Conservation (phyloP, 2,797 vertebrate genomes). For the Protosalanx chinensis region DNA sequence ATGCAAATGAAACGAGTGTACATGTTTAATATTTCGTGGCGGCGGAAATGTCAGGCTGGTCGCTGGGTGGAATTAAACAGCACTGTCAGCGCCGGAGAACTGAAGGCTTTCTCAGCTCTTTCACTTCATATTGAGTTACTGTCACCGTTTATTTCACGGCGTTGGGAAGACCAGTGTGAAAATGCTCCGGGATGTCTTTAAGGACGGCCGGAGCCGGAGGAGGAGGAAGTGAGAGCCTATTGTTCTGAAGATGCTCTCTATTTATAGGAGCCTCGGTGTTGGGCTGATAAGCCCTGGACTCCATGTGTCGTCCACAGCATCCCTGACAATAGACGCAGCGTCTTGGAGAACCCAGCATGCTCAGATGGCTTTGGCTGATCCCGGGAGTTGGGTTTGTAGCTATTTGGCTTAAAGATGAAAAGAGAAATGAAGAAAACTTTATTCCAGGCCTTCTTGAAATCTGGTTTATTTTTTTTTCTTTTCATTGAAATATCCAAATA, state of each 20-base stretch:
- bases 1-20: conserved; percentile 81
- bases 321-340: conserved; percentile 29
- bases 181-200: conserved; percentile 73
- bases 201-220: conserved; percentile 67
- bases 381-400: neutral
- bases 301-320: conserved; percentile 60
- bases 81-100: conserved; percentile 79
- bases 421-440: conserved; percentile 30
- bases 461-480: neutral
- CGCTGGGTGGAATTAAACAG: conserved; percentile 78
- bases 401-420: conserved; percentile 17
- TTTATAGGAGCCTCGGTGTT: conserved; percentile 44
- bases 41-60: conserved; percentile 78
- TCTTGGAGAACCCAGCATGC: conserved; percentile 37
- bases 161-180: conserved; percentile 67
- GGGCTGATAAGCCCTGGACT: conserved; percentile 58
- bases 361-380: conserved; percentile 31
- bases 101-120: conserved; percentile 77
- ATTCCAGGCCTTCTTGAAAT: conserved; percentile 24
- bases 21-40: conserved; percentile 83
- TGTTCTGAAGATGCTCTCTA: conserved; percentile 58
- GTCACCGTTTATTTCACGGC: conserved; percentile 79
- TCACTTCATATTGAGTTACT: conserved; percentile 82
- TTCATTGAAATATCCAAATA: conserved; percentile 29
- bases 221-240: conserved; percentile 66